These are phyloP conservation scores for Rhabditophanes sp. DNA, from an alignment of 2,888 invertebrate species.

Conservation along the genomic window DNA sequence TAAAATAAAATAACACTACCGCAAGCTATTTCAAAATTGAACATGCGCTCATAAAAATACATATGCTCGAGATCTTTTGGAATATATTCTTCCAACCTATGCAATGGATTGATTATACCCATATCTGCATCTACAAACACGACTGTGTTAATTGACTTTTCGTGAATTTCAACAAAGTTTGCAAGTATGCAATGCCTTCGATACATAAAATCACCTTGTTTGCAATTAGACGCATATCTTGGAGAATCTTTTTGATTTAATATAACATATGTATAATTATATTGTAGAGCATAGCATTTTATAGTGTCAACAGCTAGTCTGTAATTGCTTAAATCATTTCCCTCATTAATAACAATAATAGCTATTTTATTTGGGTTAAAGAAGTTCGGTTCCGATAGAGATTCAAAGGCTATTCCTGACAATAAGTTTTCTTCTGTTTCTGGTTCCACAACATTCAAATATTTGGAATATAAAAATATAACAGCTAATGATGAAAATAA, in stretches of 20 bases:
- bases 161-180: slow-evolving; percentile 8
- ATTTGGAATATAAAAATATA: too few species aligned
- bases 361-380: too few species aligned
- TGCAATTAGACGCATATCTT: too few species aligned
- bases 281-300: slow-evolving; percentile 10
- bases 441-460: too few species aligned
- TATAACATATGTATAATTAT: slow-evolving; percentile 10
- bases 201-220: slow-evolving; percentile 40
- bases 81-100: slow-evolving; percentile 24
- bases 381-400: too few species aligned
- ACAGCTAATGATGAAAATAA: too few species aligned
- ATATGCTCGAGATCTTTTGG: slow-evolving; percentile 22
- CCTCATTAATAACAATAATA: slow-evolving; percentile 7
- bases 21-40: slow-evolving; percentile 39
- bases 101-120: slow-evolving; percentile 22
- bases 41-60: slow-evolving; percentile 37
- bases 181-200: slow-evolving; percentile 30
- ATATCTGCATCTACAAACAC: slow-evolving; percentile 27
- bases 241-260: too few species aligned
- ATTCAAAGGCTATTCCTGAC: too few species aligned
- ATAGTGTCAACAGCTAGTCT: slow-evolving; percentile 15
- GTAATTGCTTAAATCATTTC: slow-evolving; percentile 7
- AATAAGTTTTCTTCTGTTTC: too few species aligned
- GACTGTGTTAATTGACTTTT: slow-evolving; percentile 14
- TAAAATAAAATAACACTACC: too few species aligned